Conservation (phyloP, 2,888 invertebrate genomes). For the Himalopsyche japonica region DNA sequence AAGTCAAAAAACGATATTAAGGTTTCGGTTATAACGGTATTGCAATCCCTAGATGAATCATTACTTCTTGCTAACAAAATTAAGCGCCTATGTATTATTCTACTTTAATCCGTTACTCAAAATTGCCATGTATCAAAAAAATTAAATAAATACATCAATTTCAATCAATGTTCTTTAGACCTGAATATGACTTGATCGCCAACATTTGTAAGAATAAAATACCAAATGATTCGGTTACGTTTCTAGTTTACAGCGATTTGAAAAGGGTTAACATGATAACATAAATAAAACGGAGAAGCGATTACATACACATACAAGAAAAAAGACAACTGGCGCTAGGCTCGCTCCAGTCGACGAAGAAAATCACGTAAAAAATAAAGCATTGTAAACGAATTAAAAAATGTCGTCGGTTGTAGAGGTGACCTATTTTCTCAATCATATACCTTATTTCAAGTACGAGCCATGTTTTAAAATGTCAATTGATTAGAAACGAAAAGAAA, state of each 20-base stretch:
- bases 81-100: too few relatives aligned
- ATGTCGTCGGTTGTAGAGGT: background rate
- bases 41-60: too few relatives aligned
- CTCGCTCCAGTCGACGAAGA: background rate
- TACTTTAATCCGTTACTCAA: too few relatives aligned
- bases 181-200: too few relatives aligned
- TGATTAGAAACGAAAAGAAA: background rate
- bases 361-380: background rate
- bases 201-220: too few relatives aligned
- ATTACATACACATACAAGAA: constrained; percentile 8
- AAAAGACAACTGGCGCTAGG: background rate
- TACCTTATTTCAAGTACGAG: background rate
- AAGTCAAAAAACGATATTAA: too few relatives aligned
- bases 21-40: too few relatives aligned
- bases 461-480: constrained; percentile 8
- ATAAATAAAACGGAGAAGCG: background rate
- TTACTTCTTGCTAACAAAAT: too few relatives aligned
- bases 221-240: background rate
- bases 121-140: too few relatives aligned
- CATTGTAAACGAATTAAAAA: background rate
- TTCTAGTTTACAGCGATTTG: background rate
- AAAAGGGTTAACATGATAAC: background rate
- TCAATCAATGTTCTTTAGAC: too few relatives aligned
- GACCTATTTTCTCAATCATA: background rate
- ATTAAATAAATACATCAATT: too few relatives aligned